Conservation (phyloP, 2,797 vertebrate genomes). For the Limosa lapponica region DNA sequence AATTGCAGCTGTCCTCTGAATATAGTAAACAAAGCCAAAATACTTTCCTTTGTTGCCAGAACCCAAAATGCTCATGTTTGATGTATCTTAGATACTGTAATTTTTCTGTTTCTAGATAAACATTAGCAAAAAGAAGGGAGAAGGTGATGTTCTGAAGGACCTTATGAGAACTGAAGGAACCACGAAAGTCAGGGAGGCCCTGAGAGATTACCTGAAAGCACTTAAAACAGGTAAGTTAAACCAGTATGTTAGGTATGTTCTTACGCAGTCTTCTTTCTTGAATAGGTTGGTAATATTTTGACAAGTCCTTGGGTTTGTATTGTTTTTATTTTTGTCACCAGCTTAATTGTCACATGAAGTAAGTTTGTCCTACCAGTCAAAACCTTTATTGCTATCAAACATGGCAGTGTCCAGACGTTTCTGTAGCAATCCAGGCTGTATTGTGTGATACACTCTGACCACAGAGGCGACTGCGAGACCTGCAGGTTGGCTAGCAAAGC, state of each 20-base stretch:
- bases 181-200: conserved; percentile 71
- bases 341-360: not conserved
- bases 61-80: not conserved
- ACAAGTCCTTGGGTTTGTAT: not conserved
- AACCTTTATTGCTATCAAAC: not conserved
- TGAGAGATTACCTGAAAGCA: conserved; percentile 75
- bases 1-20: conserved; percentile 14
- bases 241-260: fast-evolving
- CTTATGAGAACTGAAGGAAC: conserved; percentile 75
- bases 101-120: conserved; percentile 71
- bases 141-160: conserved; percentile 72
- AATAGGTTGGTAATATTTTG: fast-evolving
- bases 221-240: conserved; percentile 69
- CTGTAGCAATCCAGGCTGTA: not conserved
- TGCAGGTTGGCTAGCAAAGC: not conserved
- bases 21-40: not conserved
- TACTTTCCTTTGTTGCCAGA: not conserved
- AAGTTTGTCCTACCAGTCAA: not conserved
- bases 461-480: fast-evolving
- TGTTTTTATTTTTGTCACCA: not conserved
- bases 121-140: conserved; percentile 77
- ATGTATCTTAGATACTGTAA: not conserved
- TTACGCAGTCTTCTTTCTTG: not conserved
- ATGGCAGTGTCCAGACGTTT: fast-evolving
- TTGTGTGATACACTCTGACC: fast-evolving